A percentile compares a stretch with the other conserved stretches of the same genome.
Evolutionary conservation across 2,797 vertebrate genomes (phyloP).

Genomic region (Antrozous pallidus): DNA sequence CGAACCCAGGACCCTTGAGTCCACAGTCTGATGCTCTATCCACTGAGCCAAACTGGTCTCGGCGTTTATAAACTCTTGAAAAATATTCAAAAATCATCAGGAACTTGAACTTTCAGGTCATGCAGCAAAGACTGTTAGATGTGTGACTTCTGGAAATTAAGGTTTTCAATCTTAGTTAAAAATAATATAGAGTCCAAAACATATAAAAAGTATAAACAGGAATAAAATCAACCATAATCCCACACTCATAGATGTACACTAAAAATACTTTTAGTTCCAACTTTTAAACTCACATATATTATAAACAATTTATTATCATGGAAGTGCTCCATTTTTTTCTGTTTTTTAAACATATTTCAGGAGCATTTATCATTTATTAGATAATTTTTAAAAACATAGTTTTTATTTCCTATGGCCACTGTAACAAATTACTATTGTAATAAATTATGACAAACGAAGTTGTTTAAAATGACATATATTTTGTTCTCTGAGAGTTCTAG

Average conservation of each 20-base stretch:
- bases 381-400: neutral
- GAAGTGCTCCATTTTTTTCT: neutral
- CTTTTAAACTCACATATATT: neutral
- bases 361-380: neutral
- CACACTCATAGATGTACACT: neutral
- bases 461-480: neutral
- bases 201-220: neutral
- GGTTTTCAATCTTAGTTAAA: neutral
- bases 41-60: no score
- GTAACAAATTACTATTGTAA: neutral
- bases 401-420: neutral
- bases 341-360: neutral
- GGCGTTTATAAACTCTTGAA: conserved; percentile 27
- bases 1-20: no score
- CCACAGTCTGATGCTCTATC: no score
- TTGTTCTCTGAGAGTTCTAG: neutral
- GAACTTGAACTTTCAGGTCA: neutral
- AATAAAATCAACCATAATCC: neutral
- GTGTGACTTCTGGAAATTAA: neutral
- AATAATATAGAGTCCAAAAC: neutral
- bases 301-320: neutral
- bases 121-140: neutral
- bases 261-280: neutral
- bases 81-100: neutral
- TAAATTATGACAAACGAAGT: neutral